These are phyloP conservation scores for Irena cyanogastra DNA, from an alignment of 2,113 vertebrate genomes.

Conservation along the genomic window DNA sequence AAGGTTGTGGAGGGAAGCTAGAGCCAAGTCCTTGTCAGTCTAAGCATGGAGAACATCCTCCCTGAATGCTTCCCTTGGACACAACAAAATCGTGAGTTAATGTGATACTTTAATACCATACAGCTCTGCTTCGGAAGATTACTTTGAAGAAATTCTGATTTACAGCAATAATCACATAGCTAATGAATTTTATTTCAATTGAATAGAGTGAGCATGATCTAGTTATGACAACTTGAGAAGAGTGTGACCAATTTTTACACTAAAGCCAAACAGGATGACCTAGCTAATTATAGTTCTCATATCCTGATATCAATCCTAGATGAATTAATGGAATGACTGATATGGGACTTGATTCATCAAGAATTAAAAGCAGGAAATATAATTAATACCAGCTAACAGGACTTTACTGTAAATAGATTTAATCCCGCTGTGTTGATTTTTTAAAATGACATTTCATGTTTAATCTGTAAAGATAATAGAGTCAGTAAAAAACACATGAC, in stretches of 20 bases:
- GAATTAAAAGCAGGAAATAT: background rate
- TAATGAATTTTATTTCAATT: background rate
- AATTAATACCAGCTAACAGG: background rate
- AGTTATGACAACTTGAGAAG: background rate
- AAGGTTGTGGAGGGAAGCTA: background rate
- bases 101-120: background rate
- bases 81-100: background rate
- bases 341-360: background rate
- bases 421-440: background rate
- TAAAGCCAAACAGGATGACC: background rate
- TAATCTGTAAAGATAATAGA: background rate
- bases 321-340: background rate
- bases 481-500: background rate
- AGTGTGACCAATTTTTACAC: background rate
- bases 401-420: background rate
- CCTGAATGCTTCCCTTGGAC: background rate
- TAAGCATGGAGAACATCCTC: background rate
- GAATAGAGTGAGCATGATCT: background rate
- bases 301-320: background rate
- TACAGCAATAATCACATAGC: background rate
- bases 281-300: background rate
- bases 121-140: background rate
- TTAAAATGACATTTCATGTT: background rate
- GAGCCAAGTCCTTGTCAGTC: background rate
- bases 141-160: slow-evolving; percentile 2